Evolutionary conservation across 2,797 vertebrate genomes (phyloP).

Genomic region (Coreius guichenoti): DNA sequence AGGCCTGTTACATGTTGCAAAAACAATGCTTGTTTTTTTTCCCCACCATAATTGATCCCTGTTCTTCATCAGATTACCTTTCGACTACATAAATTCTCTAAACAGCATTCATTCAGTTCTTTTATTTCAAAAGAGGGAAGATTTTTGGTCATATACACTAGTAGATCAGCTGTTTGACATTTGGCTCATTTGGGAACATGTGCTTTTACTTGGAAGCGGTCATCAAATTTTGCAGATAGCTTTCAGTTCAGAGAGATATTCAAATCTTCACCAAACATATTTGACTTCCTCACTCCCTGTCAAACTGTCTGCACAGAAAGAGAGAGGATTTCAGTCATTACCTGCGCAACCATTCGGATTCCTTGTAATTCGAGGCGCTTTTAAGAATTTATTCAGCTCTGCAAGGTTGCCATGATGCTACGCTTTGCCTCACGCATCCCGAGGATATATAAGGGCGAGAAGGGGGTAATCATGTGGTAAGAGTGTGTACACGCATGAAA

Average conservation of each 20-base stretch:
- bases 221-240: background rate
- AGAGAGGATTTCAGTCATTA: background rate
- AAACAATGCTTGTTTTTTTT: background rate
- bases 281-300: constrained; percentile 18
- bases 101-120: constrained; percentile 15
- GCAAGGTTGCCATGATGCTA: constrained; percentile 26
- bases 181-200: constrained; percentile 35
- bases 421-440: constrained; percentile 18
- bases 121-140: constrained; percentile 29
- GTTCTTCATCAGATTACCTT: constrained; percentile 9
- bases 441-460: constrained; percentile 32
- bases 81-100: constrained; percentile 14
- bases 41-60: constrained; percentile 2
- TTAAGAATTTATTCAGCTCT: constrained; percentile 24
- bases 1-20: constrained; percentile 13
- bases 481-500: background rate
- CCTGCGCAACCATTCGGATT: background rate
- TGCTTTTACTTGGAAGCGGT: constrained; percentile 1
- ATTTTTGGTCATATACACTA: constrained; percentile 12
- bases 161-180: constrained; percentile 51
- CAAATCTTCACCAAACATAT: constrained; percentile 46
- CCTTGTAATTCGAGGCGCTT: background rate
- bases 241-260: constrained; percentile 8
- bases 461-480: constrained; percentile 48
- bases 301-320: background rate